Conservation (phyloP, 2,797 vertebrate genomes). For the Gymnocypris eckloni region DNA sequence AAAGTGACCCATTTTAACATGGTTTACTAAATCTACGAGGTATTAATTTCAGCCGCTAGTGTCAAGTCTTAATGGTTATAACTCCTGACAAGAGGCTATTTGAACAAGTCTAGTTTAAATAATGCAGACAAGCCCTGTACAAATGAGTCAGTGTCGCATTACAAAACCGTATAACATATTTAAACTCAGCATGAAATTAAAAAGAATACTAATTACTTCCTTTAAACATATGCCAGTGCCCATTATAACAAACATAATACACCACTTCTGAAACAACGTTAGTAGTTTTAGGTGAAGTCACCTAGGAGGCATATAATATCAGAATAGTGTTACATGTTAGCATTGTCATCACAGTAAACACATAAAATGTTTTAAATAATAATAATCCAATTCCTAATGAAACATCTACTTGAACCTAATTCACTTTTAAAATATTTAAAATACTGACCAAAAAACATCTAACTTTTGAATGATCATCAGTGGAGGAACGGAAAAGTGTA, state of each 20-base stretch:
- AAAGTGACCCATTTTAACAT: slow-evolving; percentile 4
- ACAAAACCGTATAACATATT: background rate
- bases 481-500: background rate
- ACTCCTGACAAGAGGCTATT: slow-evolving; percentile 30
- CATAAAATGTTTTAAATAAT: background rate
- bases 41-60: background rate
- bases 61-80: background rate
- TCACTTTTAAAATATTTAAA: background rate
- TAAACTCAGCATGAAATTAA: background rate
- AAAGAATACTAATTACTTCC: background rate
- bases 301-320: background rate
- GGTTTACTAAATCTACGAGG: slow-evolving; percentile 41
- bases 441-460: background rate
- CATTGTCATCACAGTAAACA: background rate
- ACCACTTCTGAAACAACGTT: background rate
- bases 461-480: background rate
- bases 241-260: background rate
- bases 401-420: background rate
- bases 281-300: background rate
- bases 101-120: slow-evolving; percentile 13
- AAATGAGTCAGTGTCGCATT: background rate
- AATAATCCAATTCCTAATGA: background rate
- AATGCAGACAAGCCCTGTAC: slow-evolving; percentile 13
- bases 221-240: background rate
- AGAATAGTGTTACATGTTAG: background rate